phyloP scores from a whole-genome alignment of 2,113 vertebrate species.

The Crotophaga sulcirostris region DNA sequence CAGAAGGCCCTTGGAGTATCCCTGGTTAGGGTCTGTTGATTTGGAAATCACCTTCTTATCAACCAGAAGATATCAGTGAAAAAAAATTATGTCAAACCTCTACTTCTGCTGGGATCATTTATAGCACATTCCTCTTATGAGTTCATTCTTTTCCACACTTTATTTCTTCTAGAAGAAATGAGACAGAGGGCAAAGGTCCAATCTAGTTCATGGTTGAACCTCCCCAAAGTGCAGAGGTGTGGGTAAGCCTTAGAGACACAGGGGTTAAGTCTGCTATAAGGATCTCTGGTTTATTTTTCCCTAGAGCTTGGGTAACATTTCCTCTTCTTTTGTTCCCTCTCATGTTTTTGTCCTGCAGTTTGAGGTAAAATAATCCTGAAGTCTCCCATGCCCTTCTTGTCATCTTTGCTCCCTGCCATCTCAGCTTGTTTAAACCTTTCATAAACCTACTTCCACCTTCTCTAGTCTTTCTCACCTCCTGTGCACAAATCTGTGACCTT shows the following conservation, averaged over 20 bases:
- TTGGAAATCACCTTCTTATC: constrained; percentile 11
- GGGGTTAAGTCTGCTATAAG: background rate
- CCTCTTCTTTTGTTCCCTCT: constrained; percentile 1
- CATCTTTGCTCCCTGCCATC: background rate
- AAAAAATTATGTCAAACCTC: background rate
- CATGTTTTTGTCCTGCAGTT: background rate
- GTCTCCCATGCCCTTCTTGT: background rate
- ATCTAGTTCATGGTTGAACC: background rate
- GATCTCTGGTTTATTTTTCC: background rate
- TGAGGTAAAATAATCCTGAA: constrained; percentile 21
- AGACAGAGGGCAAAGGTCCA: background rate
- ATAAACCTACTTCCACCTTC: constrained; percentile 7
- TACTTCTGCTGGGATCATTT: background rate
- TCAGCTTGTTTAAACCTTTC: background rate
- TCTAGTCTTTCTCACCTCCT: background rate
- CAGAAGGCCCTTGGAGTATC: background rate
- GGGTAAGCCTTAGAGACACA: background rate
- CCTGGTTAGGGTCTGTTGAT: background rate
- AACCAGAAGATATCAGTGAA: background rate
- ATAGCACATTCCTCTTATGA: background rate
- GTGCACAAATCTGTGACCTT: constrained; percentile 2
- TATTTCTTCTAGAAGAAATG: background rate
- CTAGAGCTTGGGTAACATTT: background rate
- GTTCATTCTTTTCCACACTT: background rate
- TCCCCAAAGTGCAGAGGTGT: background rate